Percentiles rank a stretch among this genome's conserved stretches.
Conservation (phyloP, 1,140 invertebrate genomes). For the Bombus balteatus region DNA sequence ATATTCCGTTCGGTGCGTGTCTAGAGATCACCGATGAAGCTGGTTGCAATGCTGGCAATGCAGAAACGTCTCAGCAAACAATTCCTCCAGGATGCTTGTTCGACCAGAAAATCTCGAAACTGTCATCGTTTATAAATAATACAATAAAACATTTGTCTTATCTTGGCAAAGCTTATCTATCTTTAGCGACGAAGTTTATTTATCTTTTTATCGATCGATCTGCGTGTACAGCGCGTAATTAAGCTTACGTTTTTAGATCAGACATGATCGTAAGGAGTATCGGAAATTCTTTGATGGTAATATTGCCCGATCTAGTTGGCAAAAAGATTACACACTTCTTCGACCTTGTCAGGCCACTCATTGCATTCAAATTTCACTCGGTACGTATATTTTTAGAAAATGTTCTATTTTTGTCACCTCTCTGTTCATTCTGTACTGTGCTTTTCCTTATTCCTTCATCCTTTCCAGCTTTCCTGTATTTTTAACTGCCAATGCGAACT, state of each 20-base stretch:
- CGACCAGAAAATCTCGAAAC: too few species aligned
- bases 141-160: not conserved
- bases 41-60: too few species aligned
- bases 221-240: not conserved
- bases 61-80: too few species aligned
- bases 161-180: too few species aligned
- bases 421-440: too few species aligned
- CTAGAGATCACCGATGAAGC: too few species aligned
- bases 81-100: too few species aligned
- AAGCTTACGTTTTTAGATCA: slow-evolving; percentile 85
- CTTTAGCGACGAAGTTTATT: not conserved
- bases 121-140: not conserved
- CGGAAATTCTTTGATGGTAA: slow-evolving; percentile 95
- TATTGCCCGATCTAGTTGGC: slow-evolving; percentile 92
- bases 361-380: slow-evolving; percentile 96
- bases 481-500: too few species aligned
- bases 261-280: slow-evolving; percentile 95
- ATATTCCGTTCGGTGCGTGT: too few species aligned
- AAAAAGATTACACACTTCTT: slow-evolving; percentile 96
- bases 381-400: slow-evolving; percentile 84
- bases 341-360: slow-evolving; percentile 93
- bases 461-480: too few species aligned
- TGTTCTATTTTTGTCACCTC: too few species aligned
- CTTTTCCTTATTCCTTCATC: too few species aligned
- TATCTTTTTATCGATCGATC: not conserved